phyloP scores from a whole-genome alignment of 2,888 invertebrate species.

The Euproctis similis region DNA sequence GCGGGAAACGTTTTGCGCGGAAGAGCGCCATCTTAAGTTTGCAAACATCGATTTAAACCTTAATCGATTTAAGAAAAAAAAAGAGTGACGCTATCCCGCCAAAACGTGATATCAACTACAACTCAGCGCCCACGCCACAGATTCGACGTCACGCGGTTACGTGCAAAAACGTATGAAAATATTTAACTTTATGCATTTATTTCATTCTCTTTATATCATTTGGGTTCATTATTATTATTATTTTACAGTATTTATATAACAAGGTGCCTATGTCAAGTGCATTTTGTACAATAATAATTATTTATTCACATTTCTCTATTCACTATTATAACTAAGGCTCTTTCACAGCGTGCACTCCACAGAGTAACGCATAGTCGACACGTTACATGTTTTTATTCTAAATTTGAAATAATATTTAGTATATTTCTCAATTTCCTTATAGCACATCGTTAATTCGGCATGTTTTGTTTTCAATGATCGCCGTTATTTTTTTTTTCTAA shows the following conservation, averaged over 20 bases:
- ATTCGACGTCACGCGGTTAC: conserved; percentile 48
- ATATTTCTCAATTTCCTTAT: conserved; percentile 7
- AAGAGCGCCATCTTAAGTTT: conserved; percentile 29
- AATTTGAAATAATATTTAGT: conserved; percentile 15
- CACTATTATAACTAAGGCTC: conserved; percentile 43
- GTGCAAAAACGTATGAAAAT: conserved; percentile 77
- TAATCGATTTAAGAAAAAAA: too few species aligned
- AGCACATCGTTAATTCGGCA: too few species aligned
- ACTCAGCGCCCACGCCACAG: conserved; percentile 41
- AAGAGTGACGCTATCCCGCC: conserved; percentile 38
- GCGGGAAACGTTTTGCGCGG: conserved; percentile 40
- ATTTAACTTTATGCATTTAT: conserved; percentile 66
- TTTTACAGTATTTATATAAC: conserved; percentile 64
- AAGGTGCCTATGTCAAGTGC: conserved; percentile 68
- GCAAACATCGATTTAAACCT: neutral
- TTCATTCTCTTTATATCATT: conserved; percentile 58
- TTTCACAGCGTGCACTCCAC: conserved; percentile 17
- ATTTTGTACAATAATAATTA: conserved; percentile 70
- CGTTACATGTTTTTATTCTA: conserved; percentile 22
- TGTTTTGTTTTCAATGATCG: too few species aligned
- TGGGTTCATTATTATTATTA: too few species aligned
- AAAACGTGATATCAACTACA: conserved; percentile 40
- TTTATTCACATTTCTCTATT: conserved; percentile 57
- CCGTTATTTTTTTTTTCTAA: too few species aligned
- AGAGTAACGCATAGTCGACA: conserved; percentile 21